Evolutionary conservation across 1,140 invertebrate species (phyloP), one percentile per base, ranked within the genome.

Genomic region (Lethrus apterus): DNA sequence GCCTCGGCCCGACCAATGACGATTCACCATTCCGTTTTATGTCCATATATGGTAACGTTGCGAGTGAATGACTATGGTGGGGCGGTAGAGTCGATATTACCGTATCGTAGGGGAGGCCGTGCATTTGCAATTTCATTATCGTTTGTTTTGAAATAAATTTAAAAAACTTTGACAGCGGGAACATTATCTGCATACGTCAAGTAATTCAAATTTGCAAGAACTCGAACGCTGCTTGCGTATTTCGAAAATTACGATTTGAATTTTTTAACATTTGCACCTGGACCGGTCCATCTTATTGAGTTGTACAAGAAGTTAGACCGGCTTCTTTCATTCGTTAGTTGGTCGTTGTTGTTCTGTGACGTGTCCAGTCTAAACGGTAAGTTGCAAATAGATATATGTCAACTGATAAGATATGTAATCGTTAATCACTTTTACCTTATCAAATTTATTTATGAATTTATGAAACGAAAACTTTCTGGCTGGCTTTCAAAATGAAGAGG

Each of bases 11-110:
- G 57, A 71, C 81, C 81, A 83, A 83, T 83, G 72, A 66, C 60
- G 65, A 58, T 49, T 48, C 70, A 57, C 65, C 61, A 71, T n/a
- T 75, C 74, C 74, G 74, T 75, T 79, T 79, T 78, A 79, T 82
- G 78, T 76, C 81, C 80, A 81, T 82, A 83, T 82, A 82, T 80
- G 79, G 80, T 76, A 79, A 78, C 76, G 73, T 73, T 71, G 70
- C n/a, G 71, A 33, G 23, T 72, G 69, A 69, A 68, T 68, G 67
- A 65, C 62, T 45, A 52, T 60, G 66, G 65, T 60, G 64, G 66
- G 65, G 70, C 35, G 56, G 60, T 51, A 55, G 52, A 57, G 43
- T 57, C 57, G 54, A 60, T 54, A 31, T 36, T 15, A 15, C 20
- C 31, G 21, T 21, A 42, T 38, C 18, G 26, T 34, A 59, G 58